Evolutionary conservation across 1,140 invertebrate species (phyloP).

Genomic region (Sogatella furcifera): DNA sequence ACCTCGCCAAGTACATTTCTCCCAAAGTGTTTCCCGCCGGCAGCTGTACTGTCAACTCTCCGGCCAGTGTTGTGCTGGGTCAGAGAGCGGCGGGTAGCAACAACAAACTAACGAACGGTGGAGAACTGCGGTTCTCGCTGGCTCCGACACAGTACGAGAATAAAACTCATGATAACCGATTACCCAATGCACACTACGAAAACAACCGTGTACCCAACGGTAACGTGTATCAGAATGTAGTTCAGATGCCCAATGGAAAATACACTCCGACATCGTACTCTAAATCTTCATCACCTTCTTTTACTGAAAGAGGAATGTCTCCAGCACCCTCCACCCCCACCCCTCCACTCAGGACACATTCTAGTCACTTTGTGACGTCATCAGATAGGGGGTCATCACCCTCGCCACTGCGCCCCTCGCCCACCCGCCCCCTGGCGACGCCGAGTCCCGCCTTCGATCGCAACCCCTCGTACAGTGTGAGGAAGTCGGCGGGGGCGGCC

Average conservation of each 20-base stretch:
- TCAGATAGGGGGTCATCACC: not conserved
- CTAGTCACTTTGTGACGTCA: not conserved
- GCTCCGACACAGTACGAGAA: not conserved
- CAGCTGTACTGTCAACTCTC: slow-evolving; percentile 63
- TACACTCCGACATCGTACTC: not conserved
- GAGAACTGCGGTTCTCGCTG: not conserved
- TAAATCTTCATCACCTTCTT: not conserved
- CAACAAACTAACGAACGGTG: not conserved
- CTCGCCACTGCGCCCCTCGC: not conserved
- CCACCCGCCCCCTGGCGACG: slow-evolving; percentile 4
- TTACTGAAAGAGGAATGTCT: not conserved
- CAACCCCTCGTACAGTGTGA: slow-evolving; percentile 12
- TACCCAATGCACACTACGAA: not conserved
- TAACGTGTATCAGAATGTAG: slow-evolving; percentile 11
- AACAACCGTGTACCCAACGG: slow-evolving; percentile 1
- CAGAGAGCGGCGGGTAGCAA: slow-evolving; percentile 15
- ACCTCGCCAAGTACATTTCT: slow-evolving; percentile 38
- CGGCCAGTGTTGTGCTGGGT: slow-evolving; percentile 63
- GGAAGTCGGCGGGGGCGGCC: not conserved
- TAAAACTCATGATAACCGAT: no score
- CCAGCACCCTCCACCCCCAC: not conserved
- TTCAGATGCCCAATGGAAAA: slow-evolving; percentile 8
- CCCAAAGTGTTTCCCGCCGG: slow-evolving; percentile 68
- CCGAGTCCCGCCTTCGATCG: slow-evolving; percentile 19
- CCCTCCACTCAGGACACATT: not conserved